These are phyloP conservation scores for Cyphomyrmex costatus DNA, from an alignment of 1,140 invertebrate genomes.

Conservation along the genomic window DNA sequence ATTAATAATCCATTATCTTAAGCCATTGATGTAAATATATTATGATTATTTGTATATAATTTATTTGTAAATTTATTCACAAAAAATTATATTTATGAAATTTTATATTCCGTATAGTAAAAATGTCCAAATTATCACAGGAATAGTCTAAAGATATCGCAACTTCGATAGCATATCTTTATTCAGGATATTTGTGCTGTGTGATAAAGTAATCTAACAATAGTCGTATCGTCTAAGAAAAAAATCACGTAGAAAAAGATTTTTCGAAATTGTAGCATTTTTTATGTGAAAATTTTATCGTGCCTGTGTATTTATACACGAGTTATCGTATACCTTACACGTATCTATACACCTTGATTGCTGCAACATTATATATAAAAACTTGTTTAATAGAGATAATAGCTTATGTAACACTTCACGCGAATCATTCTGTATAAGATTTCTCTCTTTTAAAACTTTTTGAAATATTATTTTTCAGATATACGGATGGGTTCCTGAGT, in stretches of 20 bases:
- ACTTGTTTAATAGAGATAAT: slow-evolving; percentile 1
- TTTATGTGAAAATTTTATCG: background rate
- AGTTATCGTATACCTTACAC: background rate
- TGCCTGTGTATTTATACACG: background rate
- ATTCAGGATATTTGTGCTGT: too few relatives aligned
- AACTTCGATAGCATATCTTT: too few relatives aligned
- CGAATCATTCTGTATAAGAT: background rate
- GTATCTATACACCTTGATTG: background rate
- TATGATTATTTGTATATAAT: background rate
- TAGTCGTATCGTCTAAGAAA: background rate
- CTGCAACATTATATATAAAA: background rate
- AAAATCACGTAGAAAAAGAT: background rate
- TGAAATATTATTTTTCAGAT: slow-evolving; percentile 84
- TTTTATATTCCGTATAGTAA: background rate
- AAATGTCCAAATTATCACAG: too few relatives aligned
- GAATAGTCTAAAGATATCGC: too few relatives aligned
- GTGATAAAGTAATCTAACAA: background rate
- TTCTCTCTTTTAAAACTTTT: slow-evolving; percentile 26
- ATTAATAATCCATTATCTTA: background rate
- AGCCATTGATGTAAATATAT: background rate
- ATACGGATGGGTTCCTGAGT: slow-evolving; percentile 92
- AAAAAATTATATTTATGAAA: background rate
- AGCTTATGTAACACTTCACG: background rate
- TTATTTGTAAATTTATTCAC: background rate
- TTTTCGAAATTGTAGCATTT: background rate